Percentiles rank a stretch among this genome's conserved stretches.
phyloP scores from a whole-genome alignment of 2,888 invertebrate genomes.

The Sclerodermus sp. region DNA sequence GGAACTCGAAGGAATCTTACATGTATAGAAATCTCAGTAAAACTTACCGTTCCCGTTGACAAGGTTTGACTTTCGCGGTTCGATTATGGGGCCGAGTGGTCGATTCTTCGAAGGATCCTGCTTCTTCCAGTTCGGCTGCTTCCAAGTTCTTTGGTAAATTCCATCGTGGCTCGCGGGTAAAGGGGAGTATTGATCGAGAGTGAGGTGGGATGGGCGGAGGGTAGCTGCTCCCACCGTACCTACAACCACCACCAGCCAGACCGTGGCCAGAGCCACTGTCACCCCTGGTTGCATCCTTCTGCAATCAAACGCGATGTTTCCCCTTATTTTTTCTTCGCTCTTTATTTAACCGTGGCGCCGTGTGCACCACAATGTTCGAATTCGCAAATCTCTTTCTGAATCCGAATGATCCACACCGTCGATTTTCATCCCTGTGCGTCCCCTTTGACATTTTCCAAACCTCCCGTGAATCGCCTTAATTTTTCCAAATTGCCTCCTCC shows the following conservation, averaged over 20 bases:
- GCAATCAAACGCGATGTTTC: slow-evolving; percentile 40
- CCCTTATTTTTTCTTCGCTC: too few species aligned
- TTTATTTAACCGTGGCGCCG: too few species aligned
- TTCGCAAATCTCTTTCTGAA: too few species aligned
- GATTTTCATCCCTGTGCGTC: too few species aligned
- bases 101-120: slow-evolving; percentile 24
- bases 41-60: slow-evolving; percentile 13
- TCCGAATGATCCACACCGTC: too few species aligned
- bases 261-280: slow-evolving; percentile 46
- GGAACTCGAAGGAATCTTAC: too few species aligned
- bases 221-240: slow-evolving; percentile 42
- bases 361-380: too few species aligned
- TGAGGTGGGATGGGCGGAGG: slow-evolving; percentile 33
- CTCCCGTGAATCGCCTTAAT: too few species aligned
- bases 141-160: slow-evolving; percentile 37
- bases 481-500: too few species aligned
- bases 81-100: slow-evolving; percentile 21
- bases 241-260: slow-evolving; percentile 37
- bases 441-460: too few species aligned
- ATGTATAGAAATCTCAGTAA: too few species aligned
- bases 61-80: slow-evolving; percentile 14
- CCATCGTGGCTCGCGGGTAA: slow-evolving; percentile 35
- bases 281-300: slow-evolving; percentile 47
- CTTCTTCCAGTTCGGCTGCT: slow-evolving; percentile 35
- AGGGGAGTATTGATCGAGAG: slow-evolving; percentile 53